Evolutionary conservation across 2,888 invertebrate genomes (phyloP).

Genomic region (Cylloceria caligata): DNA sequence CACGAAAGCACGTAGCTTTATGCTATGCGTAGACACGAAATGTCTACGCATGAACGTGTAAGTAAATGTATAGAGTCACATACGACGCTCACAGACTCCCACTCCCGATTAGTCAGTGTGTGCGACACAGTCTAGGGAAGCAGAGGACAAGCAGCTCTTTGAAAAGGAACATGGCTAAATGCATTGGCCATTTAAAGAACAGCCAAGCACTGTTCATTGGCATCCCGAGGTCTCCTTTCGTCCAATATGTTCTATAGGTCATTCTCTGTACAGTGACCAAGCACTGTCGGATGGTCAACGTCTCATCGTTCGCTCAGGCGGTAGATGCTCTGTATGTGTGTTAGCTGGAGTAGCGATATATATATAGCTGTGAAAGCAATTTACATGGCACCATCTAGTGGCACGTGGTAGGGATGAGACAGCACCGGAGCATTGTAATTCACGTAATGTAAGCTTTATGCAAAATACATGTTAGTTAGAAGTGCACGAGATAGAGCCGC

Average conservation of each 20-base stretch:
- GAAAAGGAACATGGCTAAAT: not conserved
- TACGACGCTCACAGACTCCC: too few relatives aligned
- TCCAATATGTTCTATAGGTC: not conserved
- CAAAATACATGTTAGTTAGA: slow-evolving; percentile 84
- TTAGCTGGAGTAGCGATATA: slow-evolving; percentile 7
- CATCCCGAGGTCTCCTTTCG: not conserved
- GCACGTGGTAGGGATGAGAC: slow-evolving; percentile 76
- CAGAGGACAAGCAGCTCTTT: too few relatives aligned
- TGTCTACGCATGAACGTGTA: too few relatives aligned
- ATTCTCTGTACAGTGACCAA: not conserved
- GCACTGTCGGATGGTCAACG: not conserved
- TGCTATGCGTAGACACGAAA: too few relatives aligned
- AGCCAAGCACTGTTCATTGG: not conserved
- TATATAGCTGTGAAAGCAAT: slow-evolving; percentile 78
- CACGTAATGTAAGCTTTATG: slow-evolving; percentile 84
- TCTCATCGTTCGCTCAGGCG: not conserved
- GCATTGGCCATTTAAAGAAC: not conserved
- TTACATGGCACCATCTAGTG: slow-evolving; percentile 81
- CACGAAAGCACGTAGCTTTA: too few relatives aligned
- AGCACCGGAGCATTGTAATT: slow-evolving; percentile 82
- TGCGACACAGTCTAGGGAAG: too few relatives aligned
- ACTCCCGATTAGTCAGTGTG: too few relatives aligned
- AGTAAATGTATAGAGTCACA: too few relatives aligned
- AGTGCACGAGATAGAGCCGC: slow-evolving; percentile 82
- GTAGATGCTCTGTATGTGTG: not conserved